Conservation (phyloP, 2,797 vertebrate species). For the Gallinago solitaria region DNA sequence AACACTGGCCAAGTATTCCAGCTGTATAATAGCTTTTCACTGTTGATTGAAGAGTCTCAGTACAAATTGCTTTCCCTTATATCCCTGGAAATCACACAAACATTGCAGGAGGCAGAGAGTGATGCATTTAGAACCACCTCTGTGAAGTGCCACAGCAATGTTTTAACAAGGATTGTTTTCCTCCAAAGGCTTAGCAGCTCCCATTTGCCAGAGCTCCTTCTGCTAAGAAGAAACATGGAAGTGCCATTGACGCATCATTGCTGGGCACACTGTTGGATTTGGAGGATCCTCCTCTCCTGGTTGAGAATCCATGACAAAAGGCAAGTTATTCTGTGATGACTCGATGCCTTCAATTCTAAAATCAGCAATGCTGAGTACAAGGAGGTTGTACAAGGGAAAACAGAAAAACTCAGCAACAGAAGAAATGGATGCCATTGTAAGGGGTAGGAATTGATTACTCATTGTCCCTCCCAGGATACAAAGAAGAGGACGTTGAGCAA, state of each 20-base stretch:
- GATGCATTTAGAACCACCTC: slow-evolving; percentile 53
- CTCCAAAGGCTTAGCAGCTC: not conserved
- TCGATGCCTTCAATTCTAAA: not conserved
- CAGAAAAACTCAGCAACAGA: not conserved
- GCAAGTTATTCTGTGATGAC: not conserved
- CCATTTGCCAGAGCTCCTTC: not conserved
- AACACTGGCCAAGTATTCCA: slow-evolving; percentile 26
- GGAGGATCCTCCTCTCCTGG: not conserved
- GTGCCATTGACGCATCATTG: not conserved
- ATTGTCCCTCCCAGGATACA: not conserved
- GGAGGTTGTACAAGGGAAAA: not conserved
- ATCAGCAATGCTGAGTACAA: not conserved
- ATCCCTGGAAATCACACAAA: slow-evolving; percentile 13
- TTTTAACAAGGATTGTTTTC: not conserved
- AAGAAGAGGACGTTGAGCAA: not conserved
- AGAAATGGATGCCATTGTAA: not conserved
- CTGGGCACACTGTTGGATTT: not conserved
- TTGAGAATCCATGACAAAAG: not conserved
- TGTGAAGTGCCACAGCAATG: not conserved
- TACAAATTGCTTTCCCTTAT: not conserved
- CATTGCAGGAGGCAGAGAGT: not conserved
- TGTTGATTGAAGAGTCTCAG: not conserved
- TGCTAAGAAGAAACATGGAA: not conserved
- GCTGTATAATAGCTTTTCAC: not conserved
- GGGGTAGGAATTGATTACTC: not conserved